Conservation (phyloP, 2,113 vertebrate genomes). For the Spea multiplicata region DNA sequence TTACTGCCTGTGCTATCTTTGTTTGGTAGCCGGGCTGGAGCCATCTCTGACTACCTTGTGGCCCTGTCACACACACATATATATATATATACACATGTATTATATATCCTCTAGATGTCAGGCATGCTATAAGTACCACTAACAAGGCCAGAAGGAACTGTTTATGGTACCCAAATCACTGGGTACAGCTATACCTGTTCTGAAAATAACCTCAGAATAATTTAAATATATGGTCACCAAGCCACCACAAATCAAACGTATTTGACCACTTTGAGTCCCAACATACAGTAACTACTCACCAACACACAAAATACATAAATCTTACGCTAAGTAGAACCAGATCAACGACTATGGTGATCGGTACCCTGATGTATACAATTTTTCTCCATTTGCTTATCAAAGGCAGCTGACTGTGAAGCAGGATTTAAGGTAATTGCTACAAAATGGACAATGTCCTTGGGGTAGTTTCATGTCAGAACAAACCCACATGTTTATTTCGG, state of each 20-base stretch:
- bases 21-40: too few relatives aligned
- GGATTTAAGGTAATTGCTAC: conserved; percentile 29
- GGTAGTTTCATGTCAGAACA: conserved; percentile 24
- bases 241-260: not conserved
- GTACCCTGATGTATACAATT: not conserved
- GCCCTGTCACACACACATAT: too few relatives aligned
- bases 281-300: too few relatives aligned
- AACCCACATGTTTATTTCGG: conserved; percentile 27
- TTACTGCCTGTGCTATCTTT: too few relatives aligned
- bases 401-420: not conserved
- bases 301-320: not conserved
- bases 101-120: too few relatives aligned
- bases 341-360: not conserved
- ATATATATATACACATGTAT: too few relatives aligned
- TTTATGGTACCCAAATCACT: too few relatives aligned
- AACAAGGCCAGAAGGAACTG: too few relatives aligned
- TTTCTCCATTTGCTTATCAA: conserved; percentile 18
- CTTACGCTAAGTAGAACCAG: not conserved
- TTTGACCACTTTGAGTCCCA: not conserved
- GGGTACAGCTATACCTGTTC: too few relatives aligned
- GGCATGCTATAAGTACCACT: too few relatives aligned
- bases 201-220: too few relatives aligned
- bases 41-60: too few relatives aligned
- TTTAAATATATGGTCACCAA: not conserved
- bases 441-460: conserved; percentile 34